These are phyloP conservation scores for Menidia beryllina DNA, from an alignment of 2,113 vertebrate species.

Conservation along the genomic window DNA sequence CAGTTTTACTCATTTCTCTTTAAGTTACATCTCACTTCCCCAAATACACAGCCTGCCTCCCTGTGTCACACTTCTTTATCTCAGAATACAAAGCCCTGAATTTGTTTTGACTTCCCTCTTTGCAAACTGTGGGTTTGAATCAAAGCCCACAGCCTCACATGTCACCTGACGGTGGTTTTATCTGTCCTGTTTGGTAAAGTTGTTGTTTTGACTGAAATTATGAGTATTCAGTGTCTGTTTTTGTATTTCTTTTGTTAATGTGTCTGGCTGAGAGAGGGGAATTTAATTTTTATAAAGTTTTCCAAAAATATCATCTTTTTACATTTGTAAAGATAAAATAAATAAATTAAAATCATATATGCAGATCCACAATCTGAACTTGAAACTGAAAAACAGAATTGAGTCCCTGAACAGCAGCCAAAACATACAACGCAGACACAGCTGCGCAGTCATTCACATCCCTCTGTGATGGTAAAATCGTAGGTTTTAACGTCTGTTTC, in stretches of 20 bases:
- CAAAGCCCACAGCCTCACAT: slow-evolving; percentile 11
- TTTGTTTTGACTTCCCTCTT: slow-evolving; percentile 43
- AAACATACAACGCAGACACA: not conserved
- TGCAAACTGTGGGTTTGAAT: slow-evolving; percentile 14
- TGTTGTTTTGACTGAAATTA: not conserved
- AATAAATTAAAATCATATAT: not conserved
- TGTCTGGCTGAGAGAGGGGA: not conserved
- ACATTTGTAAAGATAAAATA: not conserved
- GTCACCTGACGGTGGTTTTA: slow-evolving; percentile 8
- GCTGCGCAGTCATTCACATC: not conserved
- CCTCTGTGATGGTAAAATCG: not conserved
- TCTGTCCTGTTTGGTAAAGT: not conserved
- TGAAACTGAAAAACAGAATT: not conserved
- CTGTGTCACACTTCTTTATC: slow-evolving; percentile 17
- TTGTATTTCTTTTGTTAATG: not conserved
- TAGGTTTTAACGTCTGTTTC: not conserved
- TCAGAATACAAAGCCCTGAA: slow-evolving; percentile 9
- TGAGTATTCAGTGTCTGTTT: not conserved
- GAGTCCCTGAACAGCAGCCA: not conserved
- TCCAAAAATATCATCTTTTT: not conserved
- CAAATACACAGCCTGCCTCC: not conserved
- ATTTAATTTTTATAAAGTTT: not conserved
- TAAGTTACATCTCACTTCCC: slow-evolving; percentile 32
- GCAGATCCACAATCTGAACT: not conserved
- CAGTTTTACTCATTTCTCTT: slow-evolving; percentile 22